phyloP scores from a whole-genome alignment of 1,140 invertebrate species.

The Scaptomyza pallida region DNA sequence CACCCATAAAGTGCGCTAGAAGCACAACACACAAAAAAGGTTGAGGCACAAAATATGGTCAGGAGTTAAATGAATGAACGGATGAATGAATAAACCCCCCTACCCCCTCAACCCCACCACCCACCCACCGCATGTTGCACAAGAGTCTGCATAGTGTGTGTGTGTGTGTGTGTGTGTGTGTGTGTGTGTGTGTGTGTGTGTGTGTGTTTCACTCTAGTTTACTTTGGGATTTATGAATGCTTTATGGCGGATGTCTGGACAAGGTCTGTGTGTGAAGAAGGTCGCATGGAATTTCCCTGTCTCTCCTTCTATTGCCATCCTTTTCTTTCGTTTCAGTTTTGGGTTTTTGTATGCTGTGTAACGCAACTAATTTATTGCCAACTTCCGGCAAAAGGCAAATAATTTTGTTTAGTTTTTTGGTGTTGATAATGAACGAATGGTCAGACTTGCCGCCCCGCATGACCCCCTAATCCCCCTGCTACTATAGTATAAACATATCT shows the following conservation, averaged over 20 bases:
- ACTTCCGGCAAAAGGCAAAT: constrained; percentile 78
- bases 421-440: constrained; percentile 79
- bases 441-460: constrained; percentile 21
- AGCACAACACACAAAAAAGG: constrained; percentile 9
- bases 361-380: constrained; percentile 81
- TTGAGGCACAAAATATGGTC: constrained; percentile 52
- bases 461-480: not conserved
- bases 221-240: constrained; percentile 83
- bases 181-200: constrained; percentile 44
- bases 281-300: constrained; percentile 2
- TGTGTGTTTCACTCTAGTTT: constrained; percentile 76
- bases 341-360: constrained; percentile 17
- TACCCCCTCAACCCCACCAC: no score
- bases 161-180: constrained; percentile 38
- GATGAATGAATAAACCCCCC: constrained; percentile 78
- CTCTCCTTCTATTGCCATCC: not conserved
- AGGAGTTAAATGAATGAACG: constrained; percentile 80
- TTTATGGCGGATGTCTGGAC: constrained; percentile 82
- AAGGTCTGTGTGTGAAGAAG: constrained; percentile 52
- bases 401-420: constrained; percentile 82
- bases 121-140: constrained; percentile 78
- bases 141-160: constrained; percentile 52
- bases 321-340: not conserved
- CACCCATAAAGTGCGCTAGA: constrained; percentile 42
- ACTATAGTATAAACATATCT: not conserved